phyloP scores from a whole-genome alignment of 1,140 invertebrate species.

The Bathynomus jamesi region DNA sequence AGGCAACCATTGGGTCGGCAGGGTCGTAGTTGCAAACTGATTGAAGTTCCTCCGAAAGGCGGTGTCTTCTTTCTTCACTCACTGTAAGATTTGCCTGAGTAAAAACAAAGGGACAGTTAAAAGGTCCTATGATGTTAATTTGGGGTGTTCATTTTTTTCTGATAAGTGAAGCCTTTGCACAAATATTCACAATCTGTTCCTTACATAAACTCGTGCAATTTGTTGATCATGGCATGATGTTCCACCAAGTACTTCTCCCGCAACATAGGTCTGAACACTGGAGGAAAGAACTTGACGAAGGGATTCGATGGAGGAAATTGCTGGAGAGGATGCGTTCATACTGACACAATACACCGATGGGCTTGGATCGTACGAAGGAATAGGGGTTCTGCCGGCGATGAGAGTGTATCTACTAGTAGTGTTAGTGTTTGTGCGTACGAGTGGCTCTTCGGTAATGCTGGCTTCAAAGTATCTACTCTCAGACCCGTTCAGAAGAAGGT shows the following conservation, averaged over 20 bases:
- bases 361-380: background rate
- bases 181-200: too few species aligned
- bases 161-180: too few species aligned
- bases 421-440: background rate
- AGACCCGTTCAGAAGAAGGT: background rate
- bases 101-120: too few species aligned
- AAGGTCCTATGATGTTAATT: too few species aligned
- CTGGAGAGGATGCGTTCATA: background rate
- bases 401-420: background rate
- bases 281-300: background rate
- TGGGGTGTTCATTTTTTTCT: too few species aligned
- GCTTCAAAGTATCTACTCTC: background rate
- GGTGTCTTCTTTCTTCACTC: background rate
- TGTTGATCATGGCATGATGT: background rate
- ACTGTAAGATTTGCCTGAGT: background rate
- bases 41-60: background rate
- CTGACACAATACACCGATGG: background rate
- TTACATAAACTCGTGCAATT: background rate
- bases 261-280: background rate
- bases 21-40: background rate
- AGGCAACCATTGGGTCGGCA: background rate
- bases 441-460: background rate
- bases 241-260: background rate
- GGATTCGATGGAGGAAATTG: background rate
- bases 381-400: background rate